Percentiles rank a stretch among this genome's conserved stretches.
Evolutionary conservation across 2,888 invertebrate genomes (phyloP).

Genomic region (Arrhopalites spinosus): DNA sequence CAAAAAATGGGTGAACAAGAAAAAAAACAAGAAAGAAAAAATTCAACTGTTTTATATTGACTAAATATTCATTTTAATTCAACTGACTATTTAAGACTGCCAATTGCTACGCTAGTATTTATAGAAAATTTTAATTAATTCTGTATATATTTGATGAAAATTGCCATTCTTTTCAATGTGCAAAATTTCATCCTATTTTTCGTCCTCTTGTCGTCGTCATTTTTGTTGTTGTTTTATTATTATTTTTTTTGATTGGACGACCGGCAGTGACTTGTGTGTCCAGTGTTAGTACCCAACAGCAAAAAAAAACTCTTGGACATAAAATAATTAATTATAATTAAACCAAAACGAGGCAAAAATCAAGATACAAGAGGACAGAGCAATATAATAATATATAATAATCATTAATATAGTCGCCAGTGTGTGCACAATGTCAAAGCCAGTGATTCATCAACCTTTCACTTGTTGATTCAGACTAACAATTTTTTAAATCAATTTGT

Average conservation of each 20-base stretch:
- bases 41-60: conserved; percentile 30
- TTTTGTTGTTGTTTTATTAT: background rate
- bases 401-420: background rate
- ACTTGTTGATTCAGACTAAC: background rate
- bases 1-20: background rate
- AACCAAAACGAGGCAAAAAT: too few species aligned
- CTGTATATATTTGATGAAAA: background rate
- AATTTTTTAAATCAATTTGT: too few species aligned
- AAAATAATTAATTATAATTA: background rate
- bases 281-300: background rate
- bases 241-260: background rate
- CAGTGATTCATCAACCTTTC: background rate
- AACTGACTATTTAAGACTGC: conserved; percentile 48
- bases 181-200: background rate
- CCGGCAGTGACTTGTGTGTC: background rate
- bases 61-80: conserved; percentile 35
- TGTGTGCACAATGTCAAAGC: conserved; percentile 1
- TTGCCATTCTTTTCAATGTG: background rate
- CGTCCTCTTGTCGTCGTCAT: background rate
- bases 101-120: conserved; percentile 38
- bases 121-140: background rate
- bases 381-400: background rate
- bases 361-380: background rate
- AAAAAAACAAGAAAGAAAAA: conserved; percentile 1
- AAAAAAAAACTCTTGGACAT: background rate